These are phyloP conservation scores for Smutsia gigantea DNA, from an alignment of 2,797 vertebrate species.

Conservation along the genomic window DNA sequence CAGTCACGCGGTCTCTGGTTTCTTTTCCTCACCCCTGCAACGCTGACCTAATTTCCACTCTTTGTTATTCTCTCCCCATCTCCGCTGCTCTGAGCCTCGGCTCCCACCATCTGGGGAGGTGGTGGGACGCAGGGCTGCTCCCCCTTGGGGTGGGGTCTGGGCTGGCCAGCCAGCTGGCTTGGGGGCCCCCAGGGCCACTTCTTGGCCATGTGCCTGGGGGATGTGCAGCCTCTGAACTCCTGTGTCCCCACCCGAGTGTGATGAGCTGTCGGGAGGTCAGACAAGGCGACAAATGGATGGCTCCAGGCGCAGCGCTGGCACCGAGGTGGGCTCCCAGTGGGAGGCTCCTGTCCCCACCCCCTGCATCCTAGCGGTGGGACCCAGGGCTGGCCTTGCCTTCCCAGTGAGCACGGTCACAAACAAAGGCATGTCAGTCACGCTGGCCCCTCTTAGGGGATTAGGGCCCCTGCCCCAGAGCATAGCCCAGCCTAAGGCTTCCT, in stretches of 20 bases:
- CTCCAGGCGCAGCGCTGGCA: background rate
- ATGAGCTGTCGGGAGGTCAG: fast-evolving
- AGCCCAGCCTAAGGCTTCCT: background rate
- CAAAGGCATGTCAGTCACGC: background rate
- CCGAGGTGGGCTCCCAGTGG: background rate
- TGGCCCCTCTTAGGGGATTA: background rate
- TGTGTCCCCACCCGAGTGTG: background rate
- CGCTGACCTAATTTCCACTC: conserved; percentile 68
- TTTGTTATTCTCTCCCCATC: conserved; percentile 30
- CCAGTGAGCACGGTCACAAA: background rate
- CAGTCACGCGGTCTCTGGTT: background rate
- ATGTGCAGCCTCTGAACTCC: background rate
- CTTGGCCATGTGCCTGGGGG: background rate
- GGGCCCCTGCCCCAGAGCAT: background rate
- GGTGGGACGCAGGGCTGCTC: too few relatives aligned
- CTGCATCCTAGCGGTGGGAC: too few relatives aligned
- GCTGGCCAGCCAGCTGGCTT: too few relatives aligned
- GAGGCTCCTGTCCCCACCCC: background rate
- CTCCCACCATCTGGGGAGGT: too few relatives aligned
- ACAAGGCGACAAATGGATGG: background rate
- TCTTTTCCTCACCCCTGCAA: conserved; percentile 14
- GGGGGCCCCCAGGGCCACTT: background rate
- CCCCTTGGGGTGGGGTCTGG: too few relatives aligned
- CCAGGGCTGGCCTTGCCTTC: background rate
- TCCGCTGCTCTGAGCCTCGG: too few relatives aligned